Conservation (phyloP, 2,888 invertebrate genomes). For the Eupithecia exiguata region DNA sequence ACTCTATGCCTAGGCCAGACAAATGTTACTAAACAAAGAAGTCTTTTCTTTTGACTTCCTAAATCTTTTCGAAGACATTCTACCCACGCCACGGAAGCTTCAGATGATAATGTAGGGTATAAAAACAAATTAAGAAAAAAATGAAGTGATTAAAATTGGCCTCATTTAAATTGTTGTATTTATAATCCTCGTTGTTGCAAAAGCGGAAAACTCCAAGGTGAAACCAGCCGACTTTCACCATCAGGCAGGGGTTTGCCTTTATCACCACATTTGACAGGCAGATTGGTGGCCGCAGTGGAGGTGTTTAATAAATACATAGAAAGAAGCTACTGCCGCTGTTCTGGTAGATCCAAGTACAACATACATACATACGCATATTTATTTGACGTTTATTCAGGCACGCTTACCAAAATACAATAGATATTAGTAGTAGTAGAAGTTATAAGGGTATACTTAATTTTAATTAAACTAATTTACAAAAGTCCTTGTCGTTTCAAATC, state of each 20-base stretch:
- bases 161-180: too few species aligned
- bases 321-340: background rate
- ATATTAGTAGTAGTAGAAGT: background rate
- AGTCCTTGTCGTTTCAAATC: slow-evolving; percentile 99
- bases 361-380: background rate
- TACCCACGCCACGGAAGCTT: too few species aligned
- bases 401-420: background rate
- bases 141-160: too few species aligned
- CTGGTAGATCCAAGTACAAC: background rate
- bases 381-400: background rate
- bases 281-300: background rate
- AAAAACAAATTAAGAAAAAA: too few species aligned
- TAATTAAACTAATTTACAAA: slow-evolving; percentile 82
- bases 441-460: background rate
- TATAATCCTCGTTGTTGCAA: too few species aligned
- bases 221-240: too few species aligned
- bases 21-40: too few species aligned
- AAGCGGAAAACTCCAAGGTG: too few species aligned
- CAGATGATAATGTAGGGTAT: too few species aligned
- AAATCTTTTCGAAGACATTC: too few species aligned
- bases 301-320: background rate
- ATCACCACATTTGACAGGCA: background rate
- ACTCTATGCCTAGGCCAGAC: too few species aligned
- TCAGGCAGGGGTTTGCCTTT: background rate
- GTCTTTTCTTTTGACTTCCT: too few species aligned